These are phyloP conservation scores for Nesoenas mayeri DNA, from an alignment of 2,113 vertebrate genomes.

Conservation along the genomic window DNA sequence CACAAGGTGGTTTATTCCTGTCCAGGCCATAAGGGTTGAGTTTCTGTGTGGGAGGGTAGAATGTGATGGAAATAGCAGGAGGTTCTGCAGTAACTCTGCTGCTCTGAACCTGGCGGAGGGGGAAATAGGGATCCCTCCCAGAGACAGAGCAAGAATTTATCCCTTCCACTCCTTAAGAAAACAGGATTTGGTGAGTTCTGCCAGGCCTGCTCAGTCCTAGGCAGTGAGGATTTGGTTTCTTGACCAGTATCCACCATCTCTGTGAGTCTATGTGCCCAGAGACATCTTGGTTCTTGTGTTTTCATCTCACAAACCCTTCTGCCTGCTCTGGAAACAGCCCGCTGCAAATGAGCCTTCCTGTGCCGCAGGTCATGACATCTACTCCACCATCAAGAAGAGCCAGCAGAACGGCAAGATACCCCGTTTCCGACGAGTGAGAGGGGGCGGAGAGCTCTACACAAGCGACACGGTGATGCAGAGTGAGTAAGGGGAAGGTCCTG, in stretches of 20 bases:
- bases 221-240: not conserved
- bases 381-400: constrained; percentile 78
- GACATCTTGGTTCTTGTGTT: not conserved
- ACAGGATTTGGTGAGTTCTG: not conserved
- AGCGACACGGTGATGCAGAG: constrained; percentile 77
- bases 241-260: not conserved
- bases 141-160: not conserved
- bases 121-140: not conserved
- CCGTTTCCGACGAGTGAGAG: constrained; percentile 73
- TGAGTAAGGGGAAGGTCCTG: constrained; percentile 2
- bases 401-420: constrained; percentile 75
- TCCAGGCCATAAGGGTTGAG: accelerated
- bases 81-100: not conserved
- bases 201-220: not conserved
- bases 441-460: constrained; percentile 71
- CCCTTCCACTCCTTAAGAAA: not conserved
- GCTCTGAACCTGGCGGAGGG: not conserved
- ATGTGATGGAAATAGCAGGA: accelerated
- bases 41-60: not conserved
- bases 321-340: accelerated
- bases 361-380: constrained; percentile 68
- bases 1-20: not conserved
- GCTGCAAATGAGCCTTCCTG: not conserved
- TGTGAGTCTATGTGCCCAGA: accelerated
- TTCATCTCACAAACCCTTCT: not conserved